Percentiles rank a stretch among this genome's conserved stretches.
Conservation (phyloP, 2,888 invertebrate genomes). For the Brachylomia viminalis region DNA sequence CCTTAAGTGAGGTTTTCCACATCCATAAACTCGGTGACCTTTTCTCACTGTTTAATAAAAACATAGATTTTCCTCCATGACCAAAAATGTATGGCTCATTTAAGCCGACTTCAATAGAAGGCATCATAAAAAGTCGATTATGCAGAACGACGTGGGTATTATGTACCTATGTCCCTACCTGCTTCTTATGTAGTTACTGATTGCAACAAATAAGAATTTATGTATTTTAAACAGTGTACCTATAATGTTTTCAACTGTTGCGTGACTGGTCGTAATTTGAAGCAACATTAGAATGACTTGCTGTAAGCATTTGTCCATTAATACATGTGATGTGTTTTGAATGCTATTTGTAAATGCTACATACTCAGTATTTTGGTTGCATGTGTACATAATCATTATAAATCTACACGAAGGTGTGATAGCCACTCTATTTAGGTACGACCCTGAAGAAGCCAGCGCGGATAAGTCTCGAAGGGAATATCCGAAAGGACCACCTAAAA, state of each 20-base stretch:
- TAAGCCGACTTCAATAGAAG: conserved; percentile 21
- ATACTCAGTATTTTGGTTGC: conserved; percentile 8
- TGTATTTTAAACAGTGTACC: background rate
- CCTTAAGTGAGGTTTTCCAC: conserved; percentile 1
- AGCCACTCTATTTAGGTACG: background rate
- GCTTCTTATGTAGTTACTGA: background rate
- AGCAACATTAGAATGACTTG: conserved; percentile 21
- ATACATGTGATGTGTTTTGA: conserved; percentile 23
- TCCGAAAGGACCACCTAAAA: no score
- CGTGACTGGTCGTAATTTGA: conserved; percentile 32
- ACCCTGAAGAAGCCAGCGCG: background rate
- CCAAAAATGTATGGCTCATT: conserved; percentile 29
- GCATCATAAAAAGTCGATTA: conserved; percentile 18
- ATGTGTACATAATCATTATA: background rate
- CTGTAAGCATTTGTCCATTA: background rate
- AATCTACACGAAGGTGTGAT: conserved; percentile 10
- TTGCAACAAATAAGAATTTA: conserved; percentile 3
- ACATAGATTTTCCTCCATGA: conserved; percentile 6
- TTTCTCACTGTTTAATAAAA: conserved; percentile 25
- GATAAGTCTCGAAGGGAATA: no score
- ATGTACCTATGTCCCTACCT: background rate
- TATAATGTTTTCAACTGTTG: conserved; percentile 8
- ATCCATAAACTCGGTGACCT: conserved; percentile 9
- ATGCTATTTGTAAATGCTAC: conserved; percentile 8
- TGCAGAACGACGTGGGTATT: background rate